Evolutionary conservation across 2,888 invertebrate genomes (phyloP).

Genomic region (Eueremaeus valkanovi): DNA sequence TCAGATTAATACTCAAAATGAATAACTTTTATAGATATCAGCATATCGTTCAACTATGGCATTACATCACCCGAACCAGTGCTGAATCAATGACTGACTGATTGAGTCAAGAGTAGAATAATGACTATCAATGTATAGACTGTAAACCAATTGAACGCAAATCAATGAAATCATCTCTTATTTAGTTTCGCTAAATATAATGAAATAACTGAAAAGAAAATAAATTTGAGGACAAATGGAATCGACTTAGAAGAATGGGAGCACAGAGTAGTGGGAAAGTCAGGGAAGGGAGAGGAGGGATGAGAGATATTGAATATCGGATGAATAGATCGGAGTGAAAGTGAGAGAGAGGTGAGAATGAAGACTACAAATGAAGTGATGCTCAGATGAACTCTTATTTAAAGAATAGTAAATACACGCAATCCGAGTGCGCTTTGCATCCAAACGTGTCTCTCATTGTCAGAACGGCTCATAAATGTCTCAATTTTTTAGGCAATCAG

Average conservation of each 20-base stretch:
- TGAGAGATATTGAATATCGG: background rate
- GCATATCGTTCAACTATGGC: background rate
- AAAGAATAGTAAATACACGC: background rate
- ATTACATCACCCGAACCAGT: background rate
- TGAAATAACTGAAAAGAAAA: background rate
- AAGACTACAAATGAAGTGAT: background rate
- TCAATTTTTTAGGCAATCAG: background rate
- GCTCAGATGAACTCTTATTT: background rate
- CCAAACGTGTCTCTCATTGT: too few species aligned
- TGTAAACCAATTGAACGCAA: too few species aligned
- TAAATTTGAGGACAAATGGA: background rate
- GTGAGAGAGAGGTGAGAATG: background rate
- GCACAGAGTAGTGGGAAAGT: background rate
- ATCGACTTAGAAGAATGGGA: background rate
- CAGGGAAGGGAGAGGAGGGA: background rate
- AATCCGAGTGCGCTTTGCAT: too few species aligned
- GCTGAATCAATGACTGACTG: background rate
- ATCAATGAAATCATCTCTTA: too few species aligned
- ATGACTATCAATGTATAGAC: too few species aligned
- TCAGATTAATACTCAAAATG: background rate
- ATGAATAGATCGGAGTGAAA: background rate
- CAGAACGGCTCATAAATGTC: too few species aligned
- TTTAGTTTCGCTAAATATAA: too few species aligned
- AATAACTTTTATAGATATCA: slow-evolving; percentile 3
- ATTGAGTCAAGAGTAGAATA: background rate